These are phyloP conservation scores for Syndactyla subalaris DNA, from an alignment of 2,797 vertebrate genomes.

Conservation along the genomic window DNA sequence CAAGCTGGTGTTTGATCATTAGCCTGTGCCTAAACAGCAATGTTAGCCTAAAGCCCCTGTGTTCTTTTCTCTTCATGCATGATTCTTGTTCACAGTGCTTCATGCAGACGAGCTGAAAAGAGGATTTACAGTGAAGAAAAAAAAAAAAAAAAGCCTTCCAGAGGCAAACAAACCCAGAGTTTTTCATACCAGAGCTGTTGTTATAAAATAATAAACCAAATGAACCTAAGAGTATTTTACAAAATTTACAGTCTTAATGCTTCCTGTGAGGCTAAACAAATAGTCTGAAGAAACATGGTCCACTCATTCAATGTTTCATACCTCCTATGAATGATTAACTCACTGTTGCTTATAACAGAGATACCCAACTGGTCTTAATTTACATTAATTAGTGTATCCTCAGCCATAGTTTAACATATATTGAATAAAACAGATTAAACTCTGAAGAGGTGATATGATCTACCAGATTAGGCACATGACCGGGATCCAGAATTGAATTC, in stretches of 20 bases:
- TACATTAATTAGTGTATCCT: background rate
- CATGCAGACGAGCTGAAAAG: background rate
- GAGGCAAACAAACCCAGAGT: background rate
- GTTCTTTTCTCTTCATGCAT: slow-evolving; percentile 33
- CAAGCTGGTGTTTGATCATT: slow-evolving; percentile 26
- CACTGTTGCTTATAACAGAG: slow-evolving; percentile 8
- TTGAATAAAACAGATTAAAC: background rate
- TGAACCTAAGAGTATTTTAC: slow-evolving; percentile 15
- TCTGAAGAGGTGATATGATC: background rate
- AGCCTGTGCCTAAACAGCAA: background rate
- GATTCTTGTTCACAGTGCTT: slow-evolving; percentile 26
- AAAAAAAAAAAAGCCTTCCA: background rate
- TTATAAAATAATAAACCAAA: slow-evolving; percentile 14
- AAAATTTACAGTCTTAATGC: background rate
- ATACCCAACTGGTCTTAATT: background rate
- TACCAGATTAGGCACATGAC: background rate
- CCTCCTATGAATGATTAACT: slow-evolving; percentile 23
- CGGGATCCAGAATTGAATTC: background rate
- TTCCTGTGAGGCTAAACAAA: background rate
- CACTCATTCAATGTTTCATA: background rate
- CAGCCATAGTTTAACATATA: background rate
- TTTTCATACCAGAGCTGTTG: background rate
- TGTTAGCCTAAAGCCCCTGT: slow-evolving; percentile 12
- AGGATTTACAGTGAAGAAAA: background rate
- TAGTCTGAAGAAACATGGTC: background rate